These are phyloP conservation scores for Atherix ibis DNA, from an alignment of 2,888 invertebrate species.

Conservation along the genomic window DNA sequence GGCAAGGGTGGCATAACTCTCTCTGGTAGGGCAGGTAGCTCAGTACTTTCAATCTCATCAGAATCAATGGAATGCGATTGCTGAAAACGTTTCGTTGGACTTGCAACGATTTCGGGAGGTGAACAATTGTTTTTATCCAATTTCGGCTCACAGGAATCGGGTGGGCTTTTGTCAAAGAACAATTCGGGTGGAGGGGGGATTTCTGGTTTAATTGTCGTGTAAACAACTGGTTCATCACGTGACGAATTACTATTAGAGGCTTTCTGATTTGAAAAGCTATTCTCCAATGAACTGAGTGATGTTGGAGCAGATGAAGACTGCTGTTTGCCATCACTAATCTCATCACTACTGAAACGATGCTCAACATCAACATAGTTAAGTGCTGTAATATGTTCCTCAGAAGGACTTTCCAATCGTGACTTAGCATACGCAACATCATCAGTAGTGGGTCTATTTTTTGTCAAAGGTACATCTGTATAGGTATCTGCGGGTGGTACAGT, in stretches of 20 bases:
- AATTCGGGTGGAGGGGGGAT: slow-evolving; percentile 18
- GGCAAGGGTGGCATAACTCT: slow-evolving; percentile 18
- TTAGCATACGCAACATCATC: too few relatives aligned
- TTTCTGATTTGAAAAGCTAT: too few relatives aligned
- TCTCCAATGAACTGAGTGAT: too few relatives aligned
- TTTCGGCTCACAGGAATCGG: slow-evolving; percentile 1
- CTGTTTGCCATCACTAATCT: slow-evolving; percentile 29
- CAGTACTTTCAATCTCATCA: slow-evolving; percentile 23
- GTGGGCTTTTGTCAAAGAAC: slow-evolving; percentile 16
- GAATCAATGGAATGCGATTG: slow-evolving; percentile 21
- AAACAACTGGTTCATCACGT: slow-evolving; percentile 22
- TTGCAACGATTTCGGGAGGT: neutral
- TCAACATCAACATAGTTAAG: slow-evolving; percentile 33
- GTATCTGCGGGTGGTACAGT: too few relatives aligned
- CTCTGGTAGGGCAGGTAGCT: slow-evolving; percentile 19
- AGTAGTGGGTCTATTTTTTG: too few relatives aligned
- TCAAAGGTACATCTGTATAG: too few relatives aligned
- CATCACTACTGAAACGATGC: slow-evolving; percentile 32
- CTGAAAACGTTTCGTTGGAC: slow-evolving; percentile 10
- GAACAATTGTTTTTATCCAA: neutral
- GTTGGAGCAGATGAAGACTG: too few relatives aligned
- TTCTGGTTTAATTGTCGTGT: slow-evolving; percentile 32
- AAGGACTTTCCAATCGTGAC: too few relatives aligned
- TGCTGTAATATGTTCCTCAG: slow-evolving; percentile 18
- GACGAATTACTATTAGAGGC: too few relatives aligned